Conservation (phyloP, 1,140 invertebrate species). For the Macrocentrus cingulum region DNA sequence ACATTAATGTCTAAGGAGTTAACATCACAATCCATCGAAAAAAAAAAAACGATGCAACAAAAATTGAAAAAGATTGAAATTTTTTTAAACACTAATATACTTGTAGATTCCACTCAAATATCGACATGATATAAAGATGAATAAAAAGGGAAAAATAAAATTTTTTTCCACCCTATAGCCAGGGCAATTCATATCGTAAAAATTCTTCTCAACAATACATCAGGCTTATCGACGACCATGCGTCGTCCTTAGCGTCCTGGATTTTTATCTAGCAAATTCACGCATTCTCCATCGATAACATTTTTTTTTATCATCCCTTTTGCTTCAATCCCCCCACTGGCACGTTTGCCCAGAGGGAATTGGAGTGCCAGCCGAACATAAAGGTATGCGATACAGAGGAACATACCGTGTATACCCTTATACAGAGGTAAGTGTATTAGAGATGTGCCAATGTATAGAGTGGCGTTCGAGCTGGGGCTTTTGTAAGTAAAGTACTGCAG, state of each 20-base stretch:
- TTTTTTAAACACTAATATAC: no score
- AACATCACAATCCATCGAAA: no score
- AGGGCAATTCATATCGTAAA: slow-evolving; percentile 2
- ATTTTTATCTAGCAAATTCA: slow-evolving; percentile 21
- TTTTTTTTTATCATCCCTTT: slow-evolving; percentile 4
- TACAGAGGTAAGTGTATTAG: slow-evolving; percentile 20
- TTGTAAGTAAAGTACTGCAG: no score
- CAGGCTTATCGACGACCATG: slow-evolving; percentile 22
- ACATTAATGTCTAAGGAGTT: no score
- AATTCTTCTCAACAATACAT: slow-evolving; percentile 16
- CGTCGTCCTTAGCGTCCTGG: slow-evolving; percentile 20
- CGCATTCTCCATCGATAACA: slow-evolving; percentile 15
- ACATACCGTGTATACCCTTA: slow-evolving; percentile 25
- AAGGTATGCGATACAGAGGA: background rate
- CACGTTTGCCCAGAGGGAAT: slow-evolving; percentile 16
- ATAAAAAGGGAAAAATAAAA: no score
- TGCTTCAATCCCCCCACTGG: background rate
- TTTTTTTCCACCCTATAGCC: background rate
- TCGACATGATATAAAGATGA: no score
- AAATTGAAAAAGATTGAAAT: no score
- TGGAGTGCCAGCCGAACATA: slow-evolving; percentile 16
- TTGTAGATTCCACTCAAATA: no score
- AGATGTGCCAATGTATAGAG: slow-evolving; percentile 20
- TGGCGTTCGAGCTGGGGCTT: no score
- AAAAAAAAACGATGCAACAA: no score